Base-by-base conservation (phyloP, 2,888 invertebrate species). In the Trichogramma evanescens region DNA sequence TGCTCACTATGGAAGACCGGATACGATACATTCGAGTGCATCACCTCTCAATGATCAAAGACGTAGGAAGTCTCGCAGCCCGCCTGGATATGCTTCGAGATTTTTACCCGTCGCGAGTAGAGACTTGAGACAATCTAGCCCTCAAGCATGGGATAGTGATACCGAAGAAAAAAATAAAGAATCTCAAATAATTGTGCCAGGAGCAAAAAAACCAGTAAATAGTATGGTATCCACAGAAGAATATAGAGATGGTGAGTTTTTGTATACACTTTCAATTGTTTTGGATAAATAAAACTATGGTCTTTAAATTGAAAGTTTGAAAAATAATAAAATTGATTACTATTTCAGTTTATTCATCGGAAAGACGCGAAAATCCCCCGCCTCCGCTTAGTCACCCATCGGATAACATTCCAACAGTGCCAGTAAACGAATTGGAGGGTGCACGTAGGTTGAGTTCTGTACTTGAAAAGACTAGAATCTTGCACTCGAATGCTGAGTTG, bases 361-460 rank as follows among this genome's bases (percentile, higher is more conserved):
- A 26, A 26, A 26, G 26, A 26, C 26, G 3, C 26, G 26, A 26
- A 26, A 26, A 26, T 0, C 26, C 3, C 26, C 3, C 26, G 26
- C 26, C 26, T 26, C 26, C 26, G 26, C 26, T 2, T 1, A 26
- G 2, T 5, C 64, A 65, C 50, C 50, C 64, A 1, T 58, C 69
- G 50, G 68, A 72, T n/a, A 66, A 70, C 10, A 69, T 73, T 63
- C 66, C 72, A 0, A 72, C 70, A 0, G 63, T 72, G 4, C 70
- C 71, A 8, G 69, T 71, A 3, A 52, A 70, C 72, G n/a, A 68
- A 0, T 56, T 72, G n/a, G 70, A 68, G 4, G 69, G 72, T 38
- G 71, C 71, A 4, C 67, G 72, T 5, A 66, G 72, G 54, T 63
- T 73, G 4, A 64, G 69, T 0, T 67, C 69, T 5, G 63, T 69